These are phyloP conservation scores for Hypothenemus hampei DNA, from an alignment of 1,140 invertebrate species.

Conservation along the genomic window DNA sequence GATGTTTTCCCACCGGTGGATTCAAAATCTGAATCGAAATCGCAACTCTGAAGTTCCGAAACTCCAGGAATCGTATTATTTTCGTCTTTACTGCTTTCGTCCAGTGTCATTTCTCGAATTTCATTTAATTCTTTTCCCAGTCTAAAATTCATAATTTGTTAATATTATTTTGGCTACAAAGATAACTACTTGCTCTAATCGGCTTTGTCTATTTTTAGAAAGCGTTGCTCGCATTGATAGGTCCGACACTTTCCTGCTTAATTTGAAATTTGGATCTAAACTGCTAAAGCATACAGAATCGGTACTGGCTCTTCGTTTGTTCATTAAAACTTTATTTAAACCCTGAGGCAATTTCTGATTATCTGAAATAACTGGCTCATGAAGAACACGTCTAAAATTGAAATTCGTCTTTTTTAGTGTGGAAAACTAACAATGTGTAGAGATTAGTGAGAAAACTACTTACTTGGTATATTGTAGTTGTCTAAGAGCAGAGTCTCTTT, in stretches of 20 bases:
- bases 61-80: neutral
- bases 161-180: neutral
- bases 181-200: constrained; percentile 39
- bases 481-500: constrained; percentile 40
- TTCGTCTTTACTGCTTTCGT: constrained; percentile 18
- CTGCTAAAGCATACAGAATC: constrained; percentile 31
- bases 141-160: constrained; percentile 18
- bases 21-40: constrained; percentile 14
- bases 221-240: constrained; percentile 33
- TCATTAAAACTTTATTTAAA: constrained; percentile 22
- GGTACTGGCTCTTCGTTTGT: constrained; percentile 40
- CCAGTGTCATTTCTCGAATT: constrained; percentile 39
- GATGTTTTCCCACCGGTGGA: neutral
- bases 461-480: constrained; percentile 45
- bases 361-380: constrained; percentile 30
- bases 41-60: constrained; percentile 6
- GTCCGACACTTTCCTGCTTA: constrained; percentile 40
- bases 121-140: constrained; percentile 40
- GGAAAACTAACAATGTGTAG: no score
- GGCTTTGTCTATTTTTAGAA: constrained; percentile 33
- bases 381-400: constrained; percentile 36
- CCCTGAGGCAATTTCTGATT: constrained; percentile 20
- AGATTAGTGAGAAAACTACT: neutral
- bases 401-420: neutral
- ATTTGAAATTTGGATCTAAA: constrained; percentile 21